Percentiles rank a stretch among this genome's conserved stretches.
These are phyloP conservation scores for Ictidomys tridecemlineatus DNA, from an alignment of 2,113 vertebrate species.

Conservation along the genomic window DNA sequence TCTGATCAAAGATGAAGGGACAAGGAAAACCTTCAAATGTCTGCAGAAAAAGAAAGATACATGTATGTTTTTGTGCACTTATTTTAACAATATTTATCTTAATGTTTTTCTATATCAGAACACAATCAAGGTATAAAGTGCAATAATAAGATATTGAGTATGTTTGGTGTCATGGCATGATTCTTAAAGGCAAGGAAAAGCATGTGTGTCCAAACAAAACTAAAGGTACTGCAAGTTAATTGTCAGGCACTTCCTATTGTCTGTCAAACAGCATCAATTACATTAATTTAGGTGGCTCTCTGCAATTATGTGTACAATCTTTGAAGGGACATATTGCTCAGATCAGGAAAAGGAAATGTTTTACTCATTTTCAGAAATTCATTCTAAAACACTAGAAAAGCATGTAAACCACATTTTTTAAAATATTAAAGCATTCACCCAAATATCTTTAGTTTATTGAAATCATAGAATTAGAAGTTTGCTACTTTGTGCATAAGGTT, in stretches of 20 bases:
- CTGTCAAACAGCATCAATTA: background rate
- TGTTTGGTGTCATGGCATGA: background rate
- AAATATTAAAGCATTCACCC: background rate
- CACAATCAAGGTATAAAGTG: background rate
- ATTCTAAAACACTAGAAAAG: background rate
- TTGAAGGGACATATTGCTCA: background rate
- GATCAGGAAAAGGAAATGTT: background rate
- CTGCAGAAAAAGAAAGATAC: background rate
- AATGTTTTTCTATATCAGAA: background rate
- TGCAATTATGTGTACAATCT: background rate
- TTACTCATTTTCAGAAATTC: background rate
- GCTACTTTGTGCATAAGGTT: background rate
- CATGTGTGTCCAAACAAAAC: background rate
- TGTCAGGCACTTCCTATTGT: background rate
- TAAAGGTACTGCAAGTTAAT: too few relatives aligned
- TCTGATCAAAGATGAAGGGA: background rate
- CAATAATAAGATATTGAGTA: background rate
- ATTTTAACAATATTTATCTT: background rate
- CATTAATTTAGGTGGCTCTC: background rate
- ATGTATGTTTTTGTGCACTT: background rate
- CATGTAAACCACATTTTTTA: background rate
- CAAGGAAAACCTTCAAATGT: too few relatives aligned
- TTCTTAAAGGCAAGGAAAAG: background rate
- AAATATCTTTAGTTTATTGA: background rate
- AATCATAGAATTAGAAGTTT: background rate